Evolutionary conservation across 2,797 vertebrate genomes (phyloP), one percentile per base, ranked within the genome.

Genomic region (Sitta carolinensis): DNA sequence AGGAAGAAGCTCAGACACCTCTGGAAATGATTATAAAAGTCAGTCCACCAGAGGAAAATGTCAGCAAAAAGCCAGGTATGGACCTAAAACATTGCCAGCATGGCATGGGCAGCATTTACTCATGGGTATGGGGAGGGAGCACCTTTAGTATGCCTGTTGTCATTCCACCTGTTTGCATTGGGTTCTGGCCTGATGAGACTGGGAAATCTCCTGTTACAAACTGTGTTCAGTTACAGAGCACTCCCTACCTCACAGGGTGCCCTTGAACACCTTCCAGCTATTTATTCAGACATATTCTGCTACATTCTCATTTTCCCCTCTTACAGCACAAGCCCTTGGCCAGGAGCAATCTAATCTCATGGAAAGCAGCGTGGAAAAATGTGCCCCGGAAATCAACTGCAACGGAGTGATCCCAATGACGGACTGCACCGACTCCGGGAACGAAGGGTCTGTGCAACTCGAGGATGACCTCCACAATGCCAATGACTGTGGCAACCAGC

Each of bases 1-100:
- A 98, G 63, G 98, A 98, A 30, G 98, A 98, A 55, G 97, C 98
- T 98, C 98, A 84, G 87, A 98, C 97, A 57, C 95, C 98, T 97
- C 97, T 83, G 96, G 98, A 97, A 97, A 98, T 88, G 93, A 97
- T 94, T 95, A 97, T 83, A 83, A 98, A 97, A 95, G 98, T 98
- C 85, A 97, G 97, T 84, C 98, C 98, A 9, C 73, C 98, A 86
- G 98, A 98, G 95, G 98, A 98, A 95, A 98, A 98, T 13, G 76
- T 96, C 59, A 97, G 80, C 93, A 98, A 98, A 92, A 96, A 97
- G 92, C 96, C 97, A 97, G 98, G 98, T 98, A 97, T 80, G 94
- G 40, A 87, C 82, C 76, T 91, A 26, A 93, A 86, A 32, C 50
- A 42, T 10, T 88, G 29, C 34, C 34, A 2, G 2, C 18, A 2